Evolutionary conservation across 2,797 vertebrate genomes (phyloP), one percentile per base, ranked within the genome.

Genomic region (Prionace glauca): DNA sequence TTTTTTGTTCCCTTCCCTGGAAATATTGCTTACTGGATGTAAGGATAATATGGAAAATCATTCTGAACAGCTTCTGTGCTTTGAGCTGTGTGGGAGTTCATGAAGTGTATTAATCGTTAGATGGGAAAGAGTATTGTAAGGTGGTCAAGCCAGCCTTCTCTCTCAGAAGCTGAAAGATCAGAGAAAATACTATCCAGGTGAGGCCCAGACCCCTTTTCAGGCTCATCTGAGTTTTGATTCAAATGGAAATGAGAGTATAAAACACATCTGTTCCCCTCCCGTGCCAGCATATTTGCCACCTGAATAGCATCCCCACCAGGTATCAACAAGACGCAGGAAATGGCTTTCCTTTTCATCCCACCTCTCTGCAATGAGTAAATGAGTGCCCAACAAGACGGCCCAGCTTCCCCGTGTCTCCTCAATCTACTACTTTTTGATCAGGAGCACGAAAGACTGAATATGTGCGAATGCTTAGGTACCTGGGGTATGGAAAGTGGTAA

Each of bases 221-320:
- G 98, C 98, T 98, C 98, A 98, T 98, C 98, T 98, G 98, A 97
- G 96, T 97, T 97, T 98, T 98, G 98, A 99, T 99, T 99, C 98
- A 99, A 98, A 99, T 99, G 99, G 98, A 99, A 99, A 99, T 99
- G 98, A 99, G 98, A 98, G 98, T 98, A 98, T 98, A 98, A 99
- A 99, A 98, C 98, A 98, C 99, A 99, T 99, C 99, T 99, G 99
- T 99, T 99, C 98, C 98, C 98, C 98, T 97, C 97, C 96, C 97
- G 98, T 96, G 97, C 97, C 97, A 97, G 98, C 97, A 98, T 98
- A 98, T 98, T 98, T 98, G 98, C 98, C 98, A 99, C 99, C 99
- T 99, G 99, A 99, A 99, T 98, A 98, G 98, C 98, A 98, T 98
- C 98, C 98, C 98, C 98, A 98, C 98, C 98, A 99, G 99, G 98